Base-by-base conservation (phyloP, 2,113 vertebrate genomes). In the Dicrurus megarhynchus region DNA sequence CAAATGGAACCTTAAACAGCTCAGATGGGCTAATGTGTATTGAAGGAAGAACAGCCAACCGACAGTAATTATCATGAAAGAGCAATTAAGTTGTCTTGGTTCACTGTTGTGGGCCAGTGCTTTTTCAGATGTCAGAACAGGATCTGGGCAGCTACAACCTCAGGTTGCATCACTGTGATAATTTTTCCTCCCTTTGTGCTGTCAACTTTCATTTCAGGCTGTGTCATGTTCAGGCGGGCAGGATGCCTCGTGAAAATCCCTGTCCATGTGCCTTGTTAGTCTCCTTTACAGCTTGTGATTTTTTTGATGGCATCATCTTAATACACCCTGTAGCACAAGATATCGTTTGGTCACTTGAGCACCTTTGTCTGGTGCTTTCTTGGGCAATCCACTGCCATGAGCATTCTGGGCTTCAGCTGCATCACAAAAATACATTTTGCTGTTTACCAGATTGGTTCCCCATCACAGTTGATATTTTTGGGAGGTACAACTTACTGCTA, bases 21-120 rank as follows among this genome's bases (percentile, higher is more conserved):
- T 89, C 57, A 27, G 35, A 27, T 53, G 70, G 70, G 28, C 68
- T 92, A 16, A 42, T 47, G 33, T 14, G 23, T 33, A 12, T 11
- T 49, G 73, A 84, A 89, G 49, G 89, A 83, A 46, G 73, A 86
- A 77, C 19, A 77, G 24, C 27, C 56, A 67, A 59, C 76, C 2
- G 0, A 41, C 39, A 81, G 64, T 55, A 70, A 92, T 92, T 86
- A 75, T 44, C 64, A 87, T 32, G 56, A 71, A 70, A 44, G 21
- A 41, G 47, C 89, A 78, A 53, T 93, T 90, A 90, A 87, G 86
- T 63, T 95, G 84, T 87, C 83, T 52, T 63, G 80, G 56, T 95
- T 93, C 16, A 9, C 35, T 89, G 90, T 88, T 90, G 68, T 71
- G 77, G 89, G 60, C 77, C 84, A 89, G 30, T 71, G 84, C 56